A percentile compares a stretch with the other conserved stretches of the same genome.
These are phyloP conservation scores for Sandelia bainsii DNA, from an alignment of 2,797 vertebrate species.

Conservation along the genomic window DNA sequence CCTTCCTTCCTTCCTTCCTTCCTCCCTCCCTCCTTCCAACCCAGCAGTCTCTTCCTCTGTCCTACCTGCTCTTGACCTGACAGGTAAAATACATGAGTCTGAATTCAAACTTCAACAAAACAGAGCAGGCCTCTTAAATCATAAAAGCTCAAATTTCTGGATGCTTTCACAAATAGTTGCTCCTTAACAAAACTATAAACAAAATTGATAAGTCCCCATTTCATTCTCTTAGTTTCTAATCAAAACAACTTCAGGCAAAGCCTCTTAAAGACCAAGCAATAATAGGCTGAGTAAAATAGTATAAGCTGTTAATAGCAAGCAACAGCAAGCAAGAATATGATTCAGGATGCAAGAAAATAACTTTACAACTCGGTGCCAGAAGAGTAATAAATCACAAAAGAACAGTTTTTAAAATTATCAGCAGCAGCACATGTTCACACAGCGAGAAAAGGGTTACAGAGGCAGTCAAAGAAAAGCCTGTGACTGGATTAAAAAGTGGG, in stretches of 20 bases:
- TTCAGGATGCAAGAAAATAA: background rate
- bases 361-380: background rate
- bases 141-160: background rate
- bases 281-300: background rate
- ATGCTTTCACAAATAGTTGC: too few species aligned
- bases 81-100: slow-evolving; percentile 6
- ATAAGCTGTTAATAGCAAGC: background rate
- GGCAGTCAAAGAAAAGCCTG: slow-evolving; percentile 15
- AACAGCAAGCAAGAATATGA: background rate
- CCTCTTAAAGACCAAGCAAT: background rate
- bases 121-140: background rate
- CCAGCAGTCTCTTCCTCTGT: slow-evolving; percentile 15
- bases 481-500: slow-evolving; percentile 22
- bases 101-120: slow-evolving; percentile 6
- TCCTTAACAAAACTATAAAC: background rate
- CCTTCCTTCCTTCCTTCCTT: slow-evolving; percentile 24
- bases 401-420: background rate
- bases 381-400: background rate
- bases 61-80: slow-evolving; percentile 19
- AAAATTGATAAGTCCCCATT: background rate
- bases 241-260: background rate
- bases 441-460: background rate
- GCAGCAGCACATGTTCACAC: background rate
- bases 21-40: slow-evolving; percentile 27
- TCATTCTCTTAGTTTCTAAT: background rate